phyloP scores from a whole-genome alignment of 64 coral and sea anemone genomes.

The Pocillopora damicornis region DNA sequence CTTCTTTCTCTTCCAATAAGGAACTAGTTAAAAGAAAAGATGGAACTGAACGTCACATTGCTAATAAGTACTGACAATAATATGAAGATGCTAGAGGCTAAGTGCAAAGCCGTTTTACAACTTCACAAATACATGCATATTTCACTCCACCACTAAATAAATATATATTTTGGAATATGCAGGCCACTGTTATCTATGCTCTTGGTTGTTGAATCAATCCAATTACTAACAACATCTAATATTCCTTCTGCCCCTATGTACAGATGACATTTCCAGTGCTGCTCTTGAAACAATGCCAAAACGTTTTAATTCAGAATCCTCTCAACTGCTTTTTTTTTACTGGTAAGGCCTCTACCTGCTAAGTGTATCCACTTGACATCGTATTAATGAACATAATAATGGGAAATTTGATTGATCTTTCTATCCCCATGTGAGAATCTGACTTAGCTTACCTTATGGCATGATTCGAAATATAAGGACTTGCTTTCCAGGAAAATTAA shows the following conservation, averaged over 20 bases:
- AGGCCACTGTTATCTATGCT: neutral
- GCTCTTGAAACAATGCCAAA: neutral
- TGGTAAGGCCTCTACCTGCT: neutral
- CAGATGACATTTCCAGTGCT: conserved; percentile 18
- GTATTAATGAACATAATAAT: too few species aligned
- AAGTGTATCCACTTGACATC: too few species aligned
- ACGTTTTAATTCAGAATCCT: neutral
- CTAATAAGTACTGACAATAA: too few species aligned
- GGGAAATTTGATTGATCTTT: too few species aligned
- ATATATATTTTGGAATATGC: conserved; percentile 2
- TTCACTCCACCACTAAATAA: neutral
- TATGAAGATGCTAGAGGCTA: too few species aligned
- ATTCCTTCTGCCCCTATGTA: neutral
- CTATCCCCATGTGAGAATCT: too few species aligned
- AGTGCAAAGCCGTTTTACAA: neutral
- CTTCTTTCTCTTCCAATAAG: too few species aligned
- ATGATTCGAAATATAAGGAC: neutral
- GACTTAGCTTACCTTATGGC: neutral
- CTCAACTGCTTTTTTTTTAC: conserved; percentile 2
- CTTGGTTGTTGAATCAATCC: conserved; percentile 15
- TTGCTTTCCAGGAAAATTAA: too few species aligned
- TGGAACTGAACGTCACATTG: too few species aligned
- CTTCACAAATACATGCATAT: neutral
- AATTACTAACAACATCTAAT: conserved; percentile 8
- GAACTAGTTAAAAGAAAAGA: too few species aligned